Conservation (phyloP, 1,140 invertebrate species). For the Hycleus phaleratus region DNA sequence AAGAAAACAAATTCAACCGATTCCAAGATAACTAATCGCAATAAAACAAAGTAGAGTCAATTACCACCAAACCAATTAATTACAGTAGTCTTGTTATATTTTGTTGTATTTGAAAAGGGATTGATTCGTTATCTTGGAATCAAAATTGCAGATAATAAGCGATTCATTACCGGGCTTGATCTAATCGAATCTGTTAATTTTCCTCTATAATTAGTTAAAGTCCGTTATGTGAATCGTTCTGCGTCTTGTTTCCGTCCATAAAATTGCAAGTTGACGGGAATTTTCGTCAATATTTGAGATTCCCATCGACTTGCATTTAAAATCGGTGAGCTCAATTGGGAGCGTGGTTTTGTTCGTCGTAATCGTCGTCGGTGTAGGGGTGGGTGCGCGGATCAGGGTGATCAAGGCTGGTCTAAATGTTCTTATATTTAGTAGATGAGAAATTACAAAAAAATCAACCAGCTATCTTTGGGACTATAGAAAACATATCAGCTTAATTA, state of each 20-base stretch:
- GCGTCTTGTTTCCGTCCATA: conserved; percentile 41
- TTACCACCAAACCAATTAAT: not conserved
- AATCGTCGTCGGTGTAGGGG: conserved; percentile 14
- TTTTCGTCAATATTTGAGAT: too few species aligned
- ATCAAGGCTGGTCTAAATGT: conserved; percentile 23
- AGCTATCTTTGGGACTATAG: conserved; percentile 38
- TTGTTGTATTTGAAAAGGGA: not conserved
- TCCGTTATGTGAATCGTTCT: conserved; percentile 27
- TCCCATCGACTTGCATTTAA: conserved; percentile 25
- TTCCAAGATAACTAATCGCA: not conserved
- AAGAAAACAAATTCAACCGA: not conserved
- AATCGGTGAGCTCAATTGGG: conserved; percentile 24
- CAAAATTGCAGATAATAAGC: not conserved
- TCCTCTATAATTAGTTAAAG: not conserved
- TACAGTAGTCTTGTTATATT: not conserved
- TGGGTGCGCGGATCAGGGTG: conserved; percentile 38
- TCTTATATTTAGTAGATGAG: conserved; percentile 10
- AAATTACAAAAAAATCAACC: not conserved
- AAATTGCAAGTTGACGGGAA: conserved; percentile 26
- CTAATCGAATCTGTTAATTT: not conserved
- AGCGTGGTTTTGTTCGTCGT: conserved; percentile 23
- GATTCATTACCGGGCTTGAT: not conserved
- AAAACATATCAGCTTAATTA: conserved; percentile 43
- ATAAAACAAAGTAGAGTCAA: too few species aligned
- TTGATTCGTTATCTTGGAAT: not conserved